phyloP scores from a whole-genome alignment of 2,888 invertebrate species.

The Ornithoptera alexandrae region DNA sequence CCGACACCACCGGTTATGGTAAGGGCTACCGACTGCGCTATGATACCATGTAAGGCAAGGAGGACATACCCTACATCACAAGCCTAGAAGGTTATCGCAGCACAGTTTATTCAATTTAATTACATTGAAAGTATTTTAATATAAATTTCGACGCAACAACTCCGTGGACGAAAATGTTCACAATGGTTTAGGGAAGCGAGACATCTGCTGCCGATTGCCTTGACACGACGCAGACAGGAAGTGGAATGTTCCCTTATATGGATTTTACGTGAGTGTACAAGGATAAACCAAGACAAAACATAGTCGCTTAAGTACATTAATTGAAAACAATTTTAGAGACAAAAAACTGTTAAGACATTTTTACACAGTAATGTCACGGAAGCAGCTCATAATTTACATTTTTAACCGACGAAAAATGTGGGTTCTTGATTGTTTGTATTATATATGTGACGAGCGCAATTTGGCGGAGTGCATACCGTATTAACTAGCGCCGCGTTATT shows the following conservation, averaged over 20 bases:
- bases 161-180: background rate
- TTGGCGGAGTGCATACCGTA: too few relatives aligned
- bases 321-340: background rate
- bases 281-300: constrained; percentile 11
- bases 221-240: constrained; percentile 22
- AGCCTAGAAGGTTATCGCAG: constrained; percentile 44
- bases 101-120: constrained; percentile 38
- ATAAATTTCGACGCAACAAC: background rate
- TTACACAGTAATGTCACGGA: background rate
- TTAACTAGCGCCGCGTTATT: too few relatives aligned
- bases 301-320: background rate
- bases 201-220: constrained; percentile 19
- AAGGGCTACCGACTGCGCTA: constrained; percentile 40
- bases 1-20: constrained; percentile 44
- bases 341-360: background rate
- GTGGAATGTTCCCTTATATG: constrained; percentile 19
- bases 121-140: constrained; percentile 3
- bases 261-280: constrained; percentile 4
- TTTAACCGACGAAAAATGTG: too few relatives aligned
- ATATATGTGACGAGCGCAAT: too few relatives aligned
- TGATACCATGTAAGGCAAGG: constrained; percentile 46
- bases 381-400: too few relatives aligned
- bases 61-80: constrained; percentile 44
- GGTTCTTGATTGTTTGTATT: too few relatives aligned
- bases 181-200: constrained; percentile 8